Conservation (phyloP, 2,888 invertebrate species). For the Cryptosula pallasiana region DNA sequence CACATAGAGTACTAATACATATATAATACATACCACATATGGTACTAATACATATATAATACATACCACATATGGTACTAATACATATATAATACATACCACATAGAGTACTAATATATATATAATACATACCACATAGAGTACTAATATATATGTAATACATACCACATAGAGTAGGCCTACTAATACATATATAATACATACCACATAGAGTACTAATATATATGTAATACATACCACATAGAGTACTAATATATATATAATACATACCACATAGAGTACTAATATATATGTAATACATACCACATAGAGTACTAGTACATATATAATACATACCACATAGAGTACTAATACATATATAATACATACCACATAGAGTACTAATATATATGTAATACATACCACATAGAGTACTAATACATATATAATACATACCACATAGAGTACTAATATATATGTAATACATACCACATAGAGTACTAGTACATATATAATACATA, state of each 20-base stretch:
- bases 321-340: background rate
- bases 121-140: background rate
- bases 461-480: constrained; percentile 39
- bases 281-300: background rate
- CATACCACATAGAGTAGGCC: background rate
- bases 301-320: background rate
- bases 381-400: background rate
- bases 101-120: background rate
- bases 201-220: background rate
- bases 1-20: background rate
- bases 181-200: background rate
- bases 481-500: constrained; percentile 38
- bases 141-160: background rate
- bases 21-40: background rate
- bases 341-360: background rate
- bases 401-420: background rate
- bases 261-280: background rate
- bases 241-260: background rate
- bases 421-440: background rate
- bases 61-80: background rate
- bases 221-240: background rate
- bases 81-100: background rate
- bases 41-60: background rate
- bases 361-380: background rate
- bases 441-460: background rate